A percentile compares a stretch with the other conserved stretches of the same genome.
phyloP scores from a whole-genome alignment of 2,797 vertebrate genomes.

The Eptatretus atami region DNA sequence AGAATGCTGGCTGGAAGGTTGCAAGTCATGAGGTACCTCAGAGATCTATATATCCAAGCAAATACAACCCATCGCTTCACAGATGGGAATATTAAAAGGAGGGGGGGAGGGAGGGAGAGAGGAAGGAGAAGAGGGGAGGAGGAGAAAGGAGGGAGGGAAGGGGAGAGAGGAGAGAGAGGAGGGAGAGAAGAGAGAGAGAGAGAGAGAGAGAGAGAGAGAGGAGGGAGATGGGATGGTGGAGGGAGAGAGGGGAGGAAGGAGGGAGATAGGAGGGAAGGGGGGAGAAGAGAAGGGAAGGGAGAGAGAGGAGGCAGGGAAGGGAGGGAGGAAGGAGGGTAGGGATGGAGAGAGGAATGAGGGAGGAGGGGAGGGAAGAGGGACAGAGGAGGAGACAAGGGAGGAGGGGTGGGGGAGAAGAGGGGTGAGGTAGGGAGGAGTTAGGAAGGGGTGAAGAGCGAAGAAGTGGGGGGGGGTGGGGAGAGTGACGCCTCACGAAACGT shows the following conservation, averaged over 20 bases:
- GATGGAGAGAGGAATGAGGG: too few relatives aligned
- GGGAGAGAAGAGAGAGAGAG: neutral
- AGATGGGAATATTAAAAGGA: too few relatives aligned
- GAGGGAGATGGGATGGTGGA: neutral
- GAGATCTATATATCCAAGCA: too few relatives aligned
- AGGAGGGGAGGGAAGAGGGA: neutral
- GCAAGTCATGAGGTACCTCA: too few relatives aligned
- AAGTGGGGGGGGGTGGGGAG: too few relatives aligned
- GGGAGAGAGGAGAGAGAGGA: neutral
- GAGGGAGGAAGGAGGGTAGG: neutral
- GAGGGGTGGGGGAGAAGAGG: neutral
- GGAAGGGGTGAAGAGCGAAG: neutral
- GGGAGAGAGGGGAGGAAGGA: neutral
- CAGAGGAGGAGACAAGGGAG: neutral
- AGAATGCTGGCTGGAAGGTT: too few relatives aligned
- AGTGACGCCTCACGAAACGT: too few relatives aligned
- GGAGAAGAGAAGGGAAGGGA: neutral
- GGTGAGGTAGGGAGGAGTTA: neutral
- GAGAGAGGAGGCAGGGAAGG: too few relatives aligned
- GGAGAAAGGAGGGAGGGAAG: neutral
- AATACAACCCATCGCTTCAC: too few relatives aligned
- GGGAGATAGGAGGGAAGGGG: too few relatives aligned
- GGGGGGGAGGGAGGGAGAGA: too few relatives aligned
- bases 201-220: neutral
- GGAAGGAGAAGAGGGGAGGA: too few relatives aligned